Base-by-base conservation (phyloP, 2,888 invertebrate species). In the Temnothorax ravouxi region DNA sequence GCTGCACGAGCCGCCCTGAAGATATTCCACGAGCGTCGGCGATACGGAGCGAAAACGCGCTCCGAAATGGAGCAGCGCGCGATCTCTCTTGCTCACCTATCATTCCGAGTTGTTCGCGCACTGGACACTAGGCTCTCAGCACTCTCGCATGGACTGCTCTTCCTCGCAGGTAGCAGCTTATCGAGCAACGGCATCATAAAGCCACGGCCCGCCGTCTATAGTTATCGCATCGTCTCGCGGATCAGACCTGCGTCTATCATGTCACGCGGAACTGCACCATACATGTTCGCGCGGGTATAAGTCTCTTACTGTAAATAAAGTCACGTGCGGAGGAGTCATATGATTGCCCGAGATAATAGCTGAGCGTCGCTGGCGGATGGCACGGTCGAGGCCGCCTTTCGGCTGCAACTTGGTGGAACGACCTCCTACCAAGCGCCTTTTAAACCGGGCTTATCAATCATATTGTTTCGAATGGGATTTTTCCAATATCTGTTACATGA, bases 111-210 rank as follows among this genome's bases (percentile, higher is more conserved):
- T 56, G 81, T 54, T 74, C 62, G 81, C 21, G 67, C 81, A 56
- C 83, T 83, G 41, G 86, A 85, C 80, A 86, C 85, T 47, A 67
- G 18, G 5, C 83, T 82, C 75, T 82, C 86, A 15, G 75, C 87
- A 84, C 84, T 82, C 62, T 62, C 84, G 34, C 76, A 86, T 88
- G 84, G 86, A 87, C 34, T 71, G 84, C 96, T 96, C 95, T 96
- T 97, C 95, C 94, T 94, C 87, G 96, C 95, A 92, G 96, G 95
- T 95, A 97, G 96, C 91, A 97, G 95, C 96, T 97, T 97, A 94
- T 97, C 97, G 94, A 97, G 96, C 95, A 97, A 96, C 95, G 97
- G 97, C 97, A 97, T 97, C 95, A 95, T 96, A 94, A 92, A 87
- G 72, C 52, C 77, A 84, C 87, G 87, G 87, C 83, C 52, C 84